Percentiles rank a stretch among this genome's conserved stretches.
phyloP scores from a whole-genome alignment of 2,113 vertebrate genomes.

The Thermophis baileyi region DNA sequence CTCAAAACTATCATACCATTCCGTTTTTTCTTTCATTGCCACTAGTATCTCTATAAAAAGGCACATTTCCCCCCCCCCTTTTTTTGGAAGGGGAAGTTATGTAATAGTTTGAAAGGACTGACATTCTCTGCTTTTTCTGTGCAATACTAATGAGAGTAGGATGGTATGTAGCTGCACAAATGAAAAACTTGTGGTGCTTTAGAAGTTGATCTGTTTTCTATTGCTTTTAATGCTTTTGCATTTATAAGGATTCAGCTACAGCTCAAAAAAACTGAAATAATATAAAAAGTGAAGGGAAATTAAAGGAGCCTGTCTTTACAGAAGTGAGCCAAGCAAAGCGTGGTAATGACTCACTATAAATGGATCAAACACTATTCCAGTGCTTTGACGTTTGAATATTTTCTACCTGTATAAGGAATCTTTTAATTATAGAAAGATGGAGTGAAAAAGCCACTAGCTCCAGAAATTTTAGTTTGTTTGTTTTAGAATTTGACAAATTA shows the following conservation, averaged over 20 bases:
- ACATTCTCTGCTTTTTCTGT: constrained; percentile 37
- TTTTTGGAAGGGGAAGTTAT: background rate
- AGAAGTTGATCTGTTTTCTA: constrained; percentile 43
- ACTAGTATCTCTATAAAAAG: constrained; percentile 50
- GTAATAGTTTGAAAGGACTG: constrained; percentile 34
- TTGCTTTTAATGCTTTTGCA: constrained; percentile 45
- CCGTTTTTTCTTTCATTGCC: constrained; percentile 26
- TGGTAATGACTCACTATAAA: background rate
- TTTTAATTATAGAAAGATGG: background rate
- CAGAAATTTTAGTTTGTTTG: background rate
- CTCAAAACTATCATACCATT: background rate
- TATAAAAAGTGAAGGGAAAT: constrained; percentile 25
- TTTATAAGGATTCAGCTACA: constrained; percentile 40
- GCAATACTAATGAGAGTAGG: constrained; percentile 27
- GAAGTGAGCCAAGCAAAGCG: constrained; percentile 33
- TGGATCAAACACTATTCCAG: constrained; percentile 18
- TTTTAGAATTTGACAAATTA: background rate
- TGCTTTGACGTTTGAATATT: constrained; percentile 7
- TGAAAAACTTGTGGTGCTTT: constrained; percentile 29
- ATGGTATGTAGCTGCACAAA: constrained; percentile 15
- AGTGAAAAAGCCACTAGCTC: background rate
- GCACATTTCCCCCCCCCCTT: background rate
- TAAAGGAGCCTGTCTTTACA: constrained; percentile 44
- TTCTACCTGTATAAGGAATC: constrained; percentile 26
- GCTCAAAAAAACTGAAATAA: constrained; percentile 43